Conservation (phyloP, 2,888 invertebrate species). For the Meiosimyza platycephala region DNA sequence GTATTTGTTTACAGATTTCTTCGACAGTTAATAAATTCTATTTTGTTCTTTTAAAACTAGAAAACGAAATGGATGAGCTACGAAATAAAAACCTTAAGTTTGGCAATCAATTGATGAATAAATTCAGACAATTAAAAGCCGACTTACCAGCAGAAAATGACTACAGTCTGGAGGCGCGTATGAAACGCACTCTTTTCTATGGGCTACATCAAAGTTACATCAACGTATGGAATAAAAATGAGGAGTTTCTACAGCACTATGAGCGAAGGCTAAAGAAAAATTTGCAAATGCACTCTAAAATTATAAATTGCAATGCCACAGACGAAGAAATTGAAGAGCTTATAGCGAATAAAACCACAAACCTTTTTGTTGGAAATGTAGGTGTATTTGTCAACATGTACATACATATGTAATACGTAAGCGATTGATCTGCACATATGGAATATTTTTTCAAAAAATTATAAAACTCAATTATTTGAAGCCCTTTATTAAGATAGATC, state of each 20-base stretch:
- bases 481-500: no score
- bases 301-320: conserved; percentile 64
- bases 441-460: no score
- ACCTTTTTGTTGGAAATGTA: conserved; percentile 67
- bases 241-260: conserved; percentile 62
- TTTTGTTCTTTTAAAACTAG: conserved; percentile 43
- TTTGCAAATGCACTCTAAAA: conserved; percentile 64
- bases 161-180: conserved; percentile 63
- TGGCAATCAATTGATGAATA: conserved; percentile 62
- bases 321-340: conserved; percentile 67
- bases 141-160: conserved; percentile 62
- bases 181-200: conserved; percentile 65
- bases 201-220: conserved; percentile 65
- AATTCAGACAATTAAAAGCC: conserved; percentile 63
- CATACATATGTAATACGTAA: no score
- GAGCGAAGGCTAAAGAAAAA: conserved; percentile 65
- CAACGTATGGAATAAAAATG: conserved; percentile 65
- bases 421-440: no score
- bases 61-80: conserved; percentile 64
- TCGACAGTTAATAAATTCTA: not conserved
- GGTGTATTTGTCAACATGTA: conserved; percentile 43
- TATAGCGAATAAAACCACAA: conserved; percentile 64
- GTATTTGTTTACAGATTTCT: conserved; percentile 16
- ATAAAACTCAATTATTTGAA: no score
- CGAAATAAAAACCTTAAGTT: conserved; percentile 63